A percentile compares a stretch with the other conserved stretches of the same genome.
Evolutionary conservation across 2,888 invertebrate genomes (phyloP).

Genomic region (Caenorhabditis drosophilae): DNA sequence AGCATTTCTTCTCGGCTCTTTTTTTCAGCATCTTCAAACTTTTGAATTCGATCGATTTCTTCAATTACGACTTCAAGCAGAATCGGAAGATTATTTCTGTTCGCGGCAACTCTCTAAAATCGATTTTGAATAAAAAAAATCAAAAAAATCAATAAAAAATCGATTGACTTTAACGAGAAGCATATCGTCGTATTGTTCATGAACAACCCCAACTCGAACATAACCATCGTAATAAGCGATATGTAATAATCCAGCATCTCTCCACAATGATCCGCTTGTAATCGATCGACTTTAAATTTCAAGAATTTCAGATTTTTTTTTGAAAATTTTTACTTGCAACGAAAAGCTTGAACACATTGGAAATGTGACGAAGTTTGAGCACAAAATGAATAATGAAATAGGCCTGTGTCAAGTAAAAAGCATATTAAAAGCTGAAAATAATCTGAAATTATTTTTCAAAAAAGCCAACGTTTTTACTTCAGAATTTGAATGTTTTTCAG

Average conservation of each 20-base stretch:
- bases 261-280: conserved; percentile 39
- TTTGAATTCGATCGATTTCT: conserved; percentile 38
- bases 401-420: conserved; percentile 42
- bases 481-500: conserved; percentile 44
- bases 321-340: conserved; percentile 40
- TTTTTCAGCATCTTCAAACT: conserved; percentile 42
- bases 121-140: no score
- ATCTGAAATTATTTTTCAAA: no score
- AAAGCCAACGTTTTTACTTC: no score
- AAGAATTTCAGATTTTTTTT: not conserved
- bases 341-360: conserved; percentile 44
- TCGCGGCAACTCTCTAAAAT: conserved; percentile 35
- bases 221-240: conserved; percentile 51
- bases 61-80: conserved; percentile 33
- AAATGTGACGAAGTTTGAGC: conserved; percentile 32
- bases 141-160: not conserved
- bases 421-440: conserved; percentile 36
- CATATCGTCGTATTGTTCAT: conserved; percentile 54
- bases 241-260: conserved; percentile 44
- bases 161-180: conserved; percentile 39
- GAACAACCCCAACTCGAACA: conserved; percentile 45
- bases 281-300: conserved; percentile 40
- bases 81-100: conserved; percentile 34
- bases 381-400: conserved; percentile 48
- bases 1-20: conserved; percentile 39